Evolutionary conservation across 1,140 invertebrate species (phyloP).

Genomic region (Ceratosolen solmsi): DNA sequence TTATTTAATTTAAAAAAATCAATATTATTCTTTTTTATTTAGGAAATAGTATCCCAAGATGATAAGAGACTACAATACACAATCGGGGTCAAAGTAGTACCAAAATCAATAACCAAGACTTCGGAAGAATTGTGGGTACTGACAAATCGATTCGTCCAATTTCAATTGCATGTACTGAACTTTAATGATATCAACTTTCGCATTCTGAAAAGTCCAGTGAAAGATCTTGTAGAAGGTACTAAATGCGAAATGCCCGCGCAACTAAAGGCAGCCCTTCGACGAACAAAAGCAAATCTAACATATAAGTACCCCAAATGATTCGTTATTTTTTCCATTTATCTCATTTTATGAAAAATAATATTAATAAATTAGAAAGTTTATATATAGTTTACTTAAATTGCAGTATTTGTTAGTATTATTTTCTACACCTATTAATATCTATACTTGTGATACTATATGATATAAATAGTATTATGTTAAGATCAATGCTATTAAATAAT

Average conservation of each 20-base stretch:
- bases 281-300: constrained; percentile 27
- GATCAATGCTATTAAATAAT: no score
- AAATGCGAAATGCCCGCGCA: constrained; percentile 58
- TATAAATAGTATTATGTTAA: no score
- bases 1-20: no score
- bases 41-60: constrained; percentile 72
- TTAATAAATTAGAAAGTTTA: constrained; percentile 4
- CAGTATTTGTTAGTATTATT: no score
- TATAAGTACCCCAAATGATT: constrained; percentile 50
- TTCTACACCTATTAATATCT: no score
- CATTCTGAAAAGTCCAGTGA: constrained; percentile 56
- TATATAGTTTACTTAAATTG: neutral
- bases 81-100: constrained; percentile 77
- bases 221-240: constrained; percentile 61
- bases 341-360: neutral
- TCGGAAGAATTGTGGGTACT: constrained; percentile 78
- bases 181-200: constrained; percentile 62
- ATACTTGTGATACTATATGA: no score
- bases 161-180: constrained; percentile 53
- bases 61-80: constrained; percentile 76
- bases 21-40: constrained; percentile 20
- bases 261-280: constrained; percentile 20
- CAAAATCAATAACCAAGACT: constrained; percentile 72
- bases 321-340: neutral
- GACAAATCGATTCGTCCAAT: constrained; percentile 73